A percentile compares a stretch with the other conserved stretches of the same genome.
These are phyloP conservation scores for Cyanoderma ruficeps DNA, from an alignment of 2,113 vertebrate genomes.

Conservation along the genomic window DNA sequence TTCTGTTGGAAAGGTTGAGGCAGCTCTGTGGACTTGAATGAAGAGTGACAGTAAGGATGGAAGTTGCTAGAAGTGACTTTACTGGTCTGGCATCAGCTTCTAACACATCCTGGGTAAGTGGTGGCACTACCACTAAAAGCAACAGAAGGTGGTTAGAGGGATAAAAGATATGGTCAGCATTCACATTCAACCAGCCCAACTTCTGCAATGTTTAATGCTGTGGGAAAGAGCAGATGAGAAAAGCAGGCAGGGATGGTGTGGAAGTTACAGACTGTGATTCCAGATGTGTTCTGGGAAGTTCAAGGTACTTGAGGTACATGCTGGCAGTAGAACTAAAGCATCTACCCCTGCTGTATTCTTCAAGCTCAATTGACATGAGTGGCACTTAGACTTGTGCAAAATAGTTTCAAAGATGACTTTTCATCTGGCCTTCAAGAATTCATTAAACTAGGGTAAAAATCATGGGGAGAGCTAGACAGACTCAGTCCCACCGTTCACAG, in stretches of 20 bases:
- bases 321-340: neutral
- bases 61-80: neutral
- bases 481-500: rapidly evolving
- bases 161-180: neutral
- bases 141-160: neutral
- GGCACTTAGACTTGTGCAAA: neutral
- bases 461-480: neutral
- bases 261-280: neutral
- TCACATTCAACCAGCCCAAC: neutral
- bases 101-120: neutral
- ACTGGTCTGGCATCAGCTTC: neutral
- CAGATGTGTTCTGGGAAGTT: neutral
- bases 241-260: neutral
- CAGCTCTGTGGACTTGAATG: neutral
- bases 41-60: neutral
- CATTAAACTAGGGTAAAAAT: neutral
- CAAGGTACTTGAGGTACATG: neutral
- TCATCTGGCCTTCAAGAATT: neutral
- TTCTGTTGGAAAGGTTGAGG: neutral
- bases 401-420: neutral
- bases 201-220: neutral
- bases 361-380: neutral
- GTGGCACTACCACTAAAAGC: neutral
- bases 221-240: neutral
- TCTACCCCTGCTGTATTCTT: neutral